Conservation (phyloP, 2,888 invertebrate genomes). For the Brachyptera putata region DNA sequence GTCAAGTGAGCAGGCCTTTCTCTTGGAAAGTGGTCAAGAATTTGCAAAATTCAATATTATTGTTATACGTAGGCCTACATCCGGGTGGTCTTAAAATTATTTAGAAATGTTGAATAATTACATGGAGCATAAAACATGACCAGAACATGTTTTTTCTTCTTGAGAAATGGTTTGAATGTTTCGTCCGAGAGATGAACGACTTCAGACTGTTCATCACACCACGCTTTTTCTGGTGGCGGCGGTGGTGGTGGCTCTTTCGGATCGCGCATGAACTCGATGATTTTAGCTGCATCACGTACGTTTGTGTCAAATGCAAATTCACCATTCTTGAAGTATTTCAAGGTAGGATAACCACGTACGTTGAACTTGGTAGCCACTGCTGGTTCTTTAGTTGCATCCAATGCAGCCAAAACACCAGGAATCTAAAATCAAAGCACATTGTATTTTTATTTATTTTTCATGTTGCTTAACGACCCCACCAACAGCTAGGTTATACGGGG, state of each 20-base stretch:
- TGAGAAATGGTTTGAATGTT: conserved; percentile 67
- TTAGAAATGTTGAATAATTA: too few relatives aligned
- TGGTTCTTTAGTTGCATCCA: conserved; percentile 78
- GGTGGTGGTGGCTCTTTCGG: conserved; percentile 82
- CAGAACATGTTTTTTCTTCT: conserved; percentile 80
- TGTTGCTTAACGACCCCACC: too few relatives aligned
- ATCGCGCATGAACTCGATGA: conserved; percentile 78
- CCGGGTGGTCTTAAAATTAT: too few relatives aligned
- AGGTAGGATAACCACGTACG: conserved; percentile 74
- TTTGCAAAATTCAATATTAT: too few relatives aligned
- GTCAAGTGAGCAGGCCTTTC: too few relatives aligned
- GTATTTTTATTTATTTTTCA: too few relatives aligned
- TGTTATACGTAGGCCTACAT: too few relatives aligned
- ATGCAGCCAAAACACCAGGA: conserved; percentile 71
- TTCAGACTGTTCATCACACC: conserved; percentile 70
- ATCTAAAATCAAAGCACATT: conserved; percentile 48
- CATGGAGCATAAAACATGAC: conserved; percentile 93
- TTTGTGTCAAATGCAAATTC: conserved; percentile 74
- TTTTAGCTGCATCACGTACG: conserved; percentile 69
- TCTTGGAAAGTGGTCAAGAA: too few relatives aligned
- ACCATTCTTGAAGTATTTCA: conserved; percentile 74
- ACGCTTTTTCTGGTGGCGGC: conserved; percentile 73
- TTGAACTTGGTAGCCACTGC: conserved; percentile 62
- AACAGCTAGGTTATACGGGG: too few relatives aligned
- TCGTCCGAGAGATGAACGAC: conserved; percentile 73